Evolutionary conservation across 2,797 vertebrate genomes (phyloP), one percentile per base, ranked within the genome.

Genomic region (Anabas testudineus): DNA sequence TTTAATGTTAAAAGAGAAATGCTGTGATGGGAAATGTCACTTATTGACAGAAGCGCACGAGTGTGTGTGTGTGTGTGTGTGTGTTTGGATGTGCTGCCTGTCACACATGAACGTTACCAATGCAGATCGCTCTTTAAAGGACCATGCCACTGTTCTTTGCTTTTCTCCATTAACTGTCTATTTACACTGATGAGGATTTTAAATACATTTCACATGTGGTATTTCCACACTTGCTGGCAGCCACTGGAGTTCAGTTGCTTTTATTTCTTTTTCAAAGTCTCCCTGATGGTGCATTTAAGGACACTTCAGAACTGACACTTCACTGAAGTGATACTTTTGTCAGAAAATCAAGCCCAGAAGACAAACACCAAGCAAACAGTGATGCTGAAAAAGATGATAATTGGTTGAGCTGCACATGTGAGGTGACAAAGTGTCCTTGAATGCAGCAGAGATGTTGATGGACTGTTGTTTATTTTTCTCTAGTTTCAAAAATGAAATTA

Each of bases 21-120:
- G 39, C 36, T 37, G 62, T 69, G 82, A 87, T 59, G 63, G 77
- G 52, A 81, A 74, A 59, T 78, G 82, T 84, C 71, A 68, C 36
- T 59, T 80, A 80, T 71, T 81, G 84, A 76, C 79, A 74, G 60
- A 79, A 78, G 67, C 28, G 1, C 21, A 14, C 22, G 76, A 15
- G 54, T 18, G 47, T 49, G 51, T 39, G 59, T 49, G 62, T 62
- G 71, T 57, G 66, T 60, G 21, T 21, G 21, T 66, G 49, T 32
- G n/a, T 2, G 45, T 47, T 52, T 12, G 34, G 43, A 56, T 59
- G 41, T 46, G 8, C 46, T 9, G 34, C 10, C 34, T 66, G 55
- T 68, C 56, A 63, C 70, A 42, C 37, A 19, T 61, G 19, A 67
- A 73, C 72, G 34, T 63, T 32, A 66, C 32, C 36, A 6, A 56